Base-by-base conservation (phyloP, 1,140 invertebrate species). In the Cardiocondyla obscurior region DNA sequence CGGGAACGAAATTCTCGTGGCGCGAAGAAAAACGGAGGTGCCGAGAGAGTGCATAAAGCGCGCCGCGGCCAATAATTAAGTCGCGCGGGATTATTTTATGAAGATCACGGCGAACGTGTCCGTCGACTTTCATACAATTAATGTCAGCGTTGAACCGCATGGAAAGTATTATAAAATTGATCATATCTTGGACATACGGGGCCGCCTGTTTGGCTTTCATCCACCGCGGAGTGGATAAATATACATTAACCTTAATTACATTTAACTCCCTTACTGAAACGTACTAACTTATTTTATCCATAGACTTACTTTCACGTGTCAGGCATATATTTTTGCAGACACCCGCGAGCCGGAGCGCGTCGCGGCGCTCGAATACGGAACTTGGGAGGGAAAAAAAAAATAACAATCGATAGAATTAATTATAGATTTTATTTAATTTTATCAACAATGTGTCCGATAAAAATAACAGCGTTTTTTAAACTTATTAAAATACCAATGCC, bases 81-180 rank as follows among this genome's bases (percentile, higher is more conserved):
- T 62, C 16, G 22, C 39, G 30, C 33, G 55, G 16, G 42, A 76
- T 53, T 44, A 39, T 22, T 67, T 77, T 77, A 65, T 39, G 19
- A 49, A 65, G 58, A 67, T 39, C 46, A 12, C 2, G 2, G n/a
- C 53, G 12, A 12, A 53, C 16, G 8, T 67, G 46, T 77, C 33
- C 46, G 7, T 82, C 28, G 70, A 62, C 69, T 82, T 77, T 76
- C 53, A 60, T 39, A 58, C 44, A 36, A 58, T 82, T 28, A 67
- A 42, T 53, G 44, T 3, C 33, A 30, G 19, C 8, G 46, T 67
- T 39, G 44, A 65, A 65, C 53, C 53, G 53, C 22, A 67, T 33
- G 51, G 33, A 77, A 67, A 55, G 42, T 22, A 67, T 5, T 64
- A 36, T 28, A 79, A 79, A 79, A 79, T 69, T 79, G 62, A 79